Evolutionary conservation across 2,797 vertebrate species (phyloP).

Genomic region (Antrozous pallidus): DNA sequence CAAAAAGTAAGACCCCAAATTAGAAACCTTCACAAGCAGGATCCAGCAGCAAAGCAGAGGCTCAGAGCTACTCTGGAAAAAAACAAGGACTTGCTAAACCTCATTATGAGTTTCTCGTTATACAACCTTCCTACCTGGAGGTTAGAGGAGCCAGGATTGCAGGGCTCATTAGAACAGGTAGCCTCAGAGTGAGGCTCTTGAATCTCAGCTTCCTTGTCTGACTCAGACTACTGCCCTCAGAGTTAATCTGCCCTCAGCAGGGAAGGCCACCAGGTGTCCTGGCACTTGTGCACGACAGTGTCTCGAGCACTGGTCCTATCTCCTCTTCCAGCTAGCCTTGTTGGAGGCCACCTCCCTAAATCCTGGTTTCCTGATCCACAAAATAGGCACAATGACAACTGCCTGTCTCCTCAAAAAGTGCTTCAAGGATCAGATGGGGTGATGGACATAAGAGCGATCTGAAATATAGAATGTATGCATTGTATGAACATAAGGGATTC

Average conservation of each 20-base stretch:
- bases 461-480: background rate
- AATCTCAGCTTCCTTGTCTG: background rate
- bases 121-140: conserved; percentile 77
- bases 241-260: background rate
- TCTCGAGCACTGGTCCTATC: background rate
- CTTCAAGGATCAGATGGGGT: background rate
- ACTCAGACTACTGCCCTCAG: background rate
- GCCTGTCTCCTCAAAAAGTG: background rate
- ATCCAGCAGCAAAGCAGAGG: conserved; percentile 81
- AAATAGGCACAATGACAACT: background rate
- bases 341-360: background rate
- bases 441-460: background rate
- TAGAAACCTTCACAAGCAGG: conserved; percentile 87
- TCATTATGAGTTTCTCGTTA: conserved; percentile 78
- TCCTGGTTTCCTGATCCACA: background rate
- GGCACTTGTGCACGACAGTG: no score
- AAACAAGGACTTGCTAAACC: conserved; percentile 80
- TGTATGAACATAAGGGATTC: background rate
- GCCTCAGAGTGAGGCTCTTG: background rate
- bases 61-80: conserved; percentile 81
- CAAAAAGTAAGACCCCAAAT: conserved; percentile 92
- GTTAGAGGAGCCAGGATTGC: conserved; percentile 72
- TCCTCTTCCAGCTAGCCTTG: background rate
- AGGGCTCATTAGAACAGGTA: conserved; percentile 72
- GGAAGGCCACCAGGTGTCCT: background rate